These are phyloP conservation scores for Gallirallus australis DNA, from an alignment of 2,797 vertebrate genomes.

Conservation along the genomic window DNA sequence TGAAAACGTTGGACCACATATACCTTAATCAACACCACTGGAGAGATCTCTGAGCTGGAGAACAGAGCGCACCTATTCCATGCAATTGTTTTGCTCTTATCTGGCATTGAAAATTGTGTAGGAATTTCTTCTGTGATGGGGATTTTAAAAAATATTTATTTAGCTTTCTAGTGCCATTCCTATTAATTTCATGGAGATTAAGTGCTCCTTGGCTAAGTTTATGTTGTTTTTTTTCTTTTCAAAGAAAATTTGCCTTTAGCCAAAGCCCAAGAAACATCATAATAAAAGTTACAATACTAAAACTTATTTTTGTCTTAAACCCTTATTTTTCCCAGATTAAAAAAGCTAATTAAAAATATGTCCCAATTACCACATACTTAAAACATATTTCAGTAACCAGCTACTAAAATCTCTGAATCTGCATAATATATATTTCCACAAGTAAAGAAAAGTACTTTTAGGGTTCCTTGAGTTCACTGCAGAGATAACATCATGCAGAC, in stretches of 20 bases:
- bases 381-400: background rate
- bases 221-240: background rate
- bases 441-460: background rate
- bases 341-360: background rate
- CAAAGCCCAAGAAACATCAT: background rate
- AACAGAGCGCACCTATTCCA: background rate
- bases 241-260: background rate
- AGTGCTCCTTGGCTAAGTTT: background rate
- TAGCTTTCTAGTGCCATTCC: background rate
- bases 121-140: background rate
- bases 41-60: background rate
- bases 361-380: background rate
- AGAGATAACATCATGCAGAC: background rate
- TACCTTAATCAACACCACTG: background rate
- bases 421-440: background rate
- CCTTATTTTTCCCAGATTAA: background rate
- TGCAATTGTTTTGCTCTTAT: background rate
- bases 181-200: constrained; percentile 20
- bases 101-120: background rate
- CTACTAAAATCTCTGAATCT: background rate
- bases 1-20: background rate
- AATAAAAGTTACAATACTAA: background rate
- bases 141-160: background rate
- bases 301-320: background rate
- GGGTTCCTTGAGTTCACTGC: background rate